Conservation (phyloP, 1,140 invertebrate species). For the Drosophila leontia region DNA sequence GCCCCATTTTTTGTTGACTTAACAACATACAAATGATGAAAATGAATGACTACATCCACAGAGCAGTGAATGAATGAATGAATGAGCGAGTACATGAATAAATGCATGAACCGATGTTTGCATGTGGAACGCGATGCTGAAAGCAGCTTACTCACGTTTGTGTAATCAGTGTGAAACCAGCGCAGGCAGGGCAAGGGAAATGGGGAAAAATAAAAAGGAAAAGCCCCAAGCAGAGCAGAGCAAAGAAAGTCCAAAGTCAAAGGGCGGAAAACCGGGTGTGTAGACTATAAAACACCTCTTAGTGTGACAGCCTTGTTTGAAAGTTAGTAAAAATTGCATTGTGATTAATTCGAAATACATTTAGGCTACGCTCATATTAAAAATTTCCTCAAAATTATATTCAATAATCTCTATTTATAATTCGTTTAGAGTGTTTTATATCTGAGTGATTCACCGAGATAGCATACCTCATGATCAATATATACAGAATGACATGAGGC, state of each 20-base stretch:
- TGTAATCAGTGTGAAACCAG: slow-evolving; percentile 80
- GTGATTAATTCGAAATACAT: too few relatives aligned
- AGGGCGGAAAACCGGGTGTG: background rate
- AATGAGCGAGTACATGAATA: slow-evolving; percentile 71
- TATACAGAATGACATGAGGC: slow-evolving; percentile 74
- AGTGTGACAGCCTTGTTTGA: background rate
- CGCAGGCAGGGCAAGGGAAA: slow-evolving; percentile 34
- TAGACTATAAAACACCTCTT: slow-evolving; percentile 15
- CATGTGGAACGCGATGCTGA: slow-evolving; percentile 80
- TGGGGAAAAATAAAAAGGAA: slow-evolving; percentile 35
- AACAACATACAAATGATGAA: slow-evolving; percentile 82
- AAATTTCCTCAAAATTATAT: background rate
- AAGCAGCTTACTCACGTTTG: slow-evolving; percentile 81
- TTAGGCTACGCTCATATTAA: too few relatives aligned
- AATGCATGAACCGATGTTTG: slow-evolving; percentile 78
- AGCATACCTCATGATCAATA: slow-evolving; percentile 61
- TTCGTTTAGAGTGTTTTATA: background rate
- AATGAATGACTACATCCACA: slow-evolving; percentile 77
- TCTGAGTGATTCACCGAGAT: background rate
- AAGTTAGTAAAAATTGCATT: too few relatives aligned
- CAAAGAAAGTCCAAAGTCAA: slow-evolving; percentile 26
- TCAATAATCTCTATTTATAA: background rate
- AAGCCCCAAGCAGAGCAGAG: slow-evolving; percentile 11
- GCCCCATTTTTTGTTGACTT: slow-evolving; percentile 63
- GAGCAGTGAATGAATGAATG: slow-evolving; percentile 46